Evolutionary conservation across 2,797 vertebrate species (phyloP), one percentile per base, ranked within the genome.

Genomic region (Avahi laniger): DNA sequence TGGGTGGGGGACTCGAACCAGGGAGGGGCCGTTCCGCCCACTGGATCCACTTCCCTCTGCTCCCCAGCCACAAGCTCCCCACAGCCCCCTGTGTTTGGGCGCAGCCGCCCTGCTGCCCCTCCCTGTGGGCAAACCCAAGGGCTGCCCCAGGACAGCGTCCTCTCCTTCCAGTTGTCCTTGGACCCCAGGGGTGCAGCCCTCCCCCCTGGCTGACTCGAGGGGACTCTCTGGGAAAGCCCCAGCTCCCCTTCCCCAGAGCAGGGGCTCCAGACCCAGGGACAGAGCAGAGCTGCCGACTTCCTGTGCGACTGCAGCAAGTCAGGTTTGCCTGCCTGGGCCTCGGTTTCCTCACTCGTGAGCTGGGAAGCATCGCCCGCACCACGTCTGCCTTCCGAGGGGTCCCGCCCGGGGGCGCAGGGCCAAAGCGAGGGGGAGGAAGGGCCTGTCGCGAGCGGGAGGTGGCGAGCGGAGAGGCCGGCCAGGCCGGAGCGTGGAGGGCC

Each of bases 241-340:
- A 35, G 41, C 12, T 7, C 1, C 59, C 63, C 12, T 7, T 13
- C 41, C n/a, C 30, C 61, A 26, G 30, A 59, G 67, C 93, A 94
- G 91, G 80, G 10, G 11, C 72, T 72, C 30, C 1, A 1, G 46
- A 61, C 35, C 69, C 65, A 18, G 22, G 20, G 67, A 59, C 43
- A 24, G 17, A 43, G 73, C 93, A 95, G 91, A 80, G 76, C 93
- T 76, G 50, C 75, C 0, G 0, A 38, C 87, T 87, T 94, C 46
- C 63, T 80, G 46, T 67, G 38, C 46, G 76, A 93, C 43, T 52
- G 87, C 67, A 35, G 90, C 52, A 57, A 82, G 78, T 80, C 43
- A 4, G 26, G 35, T 82, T 81, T 30, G 54, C 94, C 79, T 85
- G 52, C 50, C 54, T 82, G 96, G 83, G 24, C 52, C 75, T 54